Evolutionary conservation across 2,888 invertebrate species (phyloP).

Genomic region (Pheosia gnoma): DNA sequence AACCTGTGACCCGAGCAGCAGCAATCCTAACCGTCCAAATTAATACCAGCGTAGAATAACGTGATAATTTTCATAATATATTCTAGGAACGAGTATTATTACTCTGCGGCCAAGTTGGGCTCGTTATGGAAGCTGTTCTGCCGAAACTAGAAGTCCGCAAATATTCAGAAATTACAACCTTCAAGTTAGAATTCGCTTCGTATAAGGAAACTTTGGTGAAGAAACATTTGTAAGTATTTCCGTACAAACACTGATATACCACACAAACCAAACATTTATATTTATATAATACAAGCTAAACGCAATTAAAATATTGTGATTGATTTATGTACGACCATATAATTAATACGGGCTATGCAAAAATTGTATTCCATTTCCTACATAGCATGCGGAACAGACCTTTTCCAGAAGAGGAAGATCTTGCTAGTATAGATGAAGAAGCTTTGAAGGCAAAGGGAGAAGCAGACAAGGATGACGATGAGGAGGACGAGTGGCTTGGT

Average conservation of each 20-base stretch:
- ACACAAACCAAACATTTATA: background rate
- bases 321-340: no score
- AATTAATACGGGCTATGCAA: background rate
- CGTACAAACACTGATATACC: background rate
- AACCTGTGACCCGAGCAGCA: no score
- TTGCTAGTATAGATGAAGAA: conserved; percentile 78
- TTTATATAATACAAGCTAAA: no score
- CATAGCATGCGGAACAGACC: conserved; percentile 72
- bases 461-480: conserved; percentile 78
- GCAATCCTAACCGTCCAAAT: no score
- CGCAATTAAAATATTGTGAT: no score
- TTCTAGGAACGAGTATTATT: conserved; percentile 66
- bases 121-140: conserved; percentile 70
- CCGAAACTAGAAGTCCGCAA: conserved; percentile 53
- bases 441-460: conserved; percentile 84
- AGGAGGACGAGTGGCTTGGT: conserved; percentile 73
- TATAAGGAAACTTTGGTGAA: conserved; percentile 69
- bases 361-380: conserved; percentile 5
- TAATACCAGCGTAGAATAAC: no score
- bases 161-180: conserved; percentile 71
- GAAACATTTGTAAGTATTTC: conserved; percentile 72
- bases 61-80: background rate
- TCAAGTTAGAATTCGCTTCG: conserved; percentile 66
- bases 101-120: conserved; percentile 72
- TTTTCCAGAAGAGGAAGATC: conserved; percentile 74